These are phyloP conservation scores for Oreortyx pictus DNA, from an alignment of 2,797 vertebrate species.

Conservation along the genomic window DNA sequence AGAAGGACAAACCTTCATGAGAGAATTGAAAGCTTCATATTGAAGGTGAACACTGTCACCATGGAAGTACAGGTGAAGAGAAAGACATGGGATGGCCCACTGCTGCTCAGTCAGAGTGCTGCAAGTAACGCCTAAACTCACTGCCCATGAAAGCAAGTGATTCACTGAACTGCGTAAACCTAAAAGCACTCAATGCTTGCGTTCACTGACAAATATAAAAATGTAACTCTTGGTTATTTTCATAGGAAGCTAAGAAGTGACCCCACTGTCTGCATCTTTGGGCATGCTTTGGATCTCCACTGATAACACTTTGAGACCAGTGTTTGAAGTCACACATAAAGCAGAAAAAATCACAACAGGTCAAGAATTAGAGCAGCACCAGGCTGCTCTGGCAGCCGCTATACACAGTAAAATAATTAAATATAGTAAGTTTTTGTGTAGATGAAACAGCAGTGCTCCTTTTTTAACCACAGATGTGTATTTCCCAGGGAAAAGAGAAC, in stretches of 20 bases:
- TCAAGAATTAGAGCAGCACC: background rate
- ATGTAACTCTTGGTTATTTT: background rate
- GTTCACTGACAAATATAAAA: background rate
- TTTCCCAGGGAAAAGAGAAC: background rate
- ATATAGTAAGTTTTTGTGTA: background rate
- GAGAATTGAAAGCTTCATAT: background rate
- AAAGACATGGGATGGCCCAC: accelerated
- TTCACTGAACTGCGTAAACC: background rate
- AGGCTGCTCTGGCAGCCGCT: background rate
- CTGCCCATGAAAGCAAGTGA: background rate
- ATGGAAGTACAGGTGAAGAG: background rate
- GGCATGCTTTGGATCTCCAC: background rate
- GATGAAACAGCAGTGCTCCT: background rate
- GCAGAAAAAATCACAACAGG: background rate
- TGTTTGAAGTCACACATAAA: background rate
- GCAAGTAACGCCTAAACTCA: background rate
- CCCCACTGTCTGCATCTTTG: background rate
- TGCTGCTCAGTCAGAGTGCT: accelerated
- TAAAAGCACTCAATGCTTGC: background rate
- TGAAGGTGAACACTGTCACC: background rate
- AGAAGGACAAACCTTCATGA: background rate
- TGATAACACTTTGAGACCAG: background rate
- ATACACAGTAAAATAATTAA: background rate
- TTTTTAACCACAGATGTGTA: background rate
- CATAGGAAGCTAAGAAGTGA: background rate